Conservation (phyloP, 2,888 invertebrate genomes). For the Spilosoma lubricipeda region DNA sequence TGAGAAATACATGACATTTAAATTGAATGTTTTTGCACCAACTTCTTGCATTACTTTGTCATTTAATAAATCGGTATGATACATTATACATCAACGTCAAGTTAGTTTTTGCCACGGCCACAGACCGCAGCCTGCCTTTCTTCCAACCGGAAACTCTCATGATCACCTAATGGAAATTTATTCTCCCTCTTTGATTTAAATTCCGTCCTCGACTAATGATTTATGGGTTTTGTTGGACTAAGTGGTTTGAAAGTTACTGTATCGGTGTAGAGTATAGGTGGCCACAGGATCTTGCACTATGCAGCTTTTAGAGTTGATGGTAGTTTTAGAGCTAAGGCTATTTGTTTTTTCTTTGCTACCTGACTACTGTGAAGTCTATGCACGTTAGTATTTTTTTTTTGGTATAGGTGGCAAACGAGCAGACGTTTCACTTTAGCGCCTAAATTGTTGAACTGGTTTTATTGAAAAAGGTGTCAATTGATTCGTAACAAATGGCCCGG, state of each 20-base stretch:
- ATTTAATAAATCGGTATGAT: constrained; percentile 1
- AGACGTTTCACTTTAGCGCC: no score
- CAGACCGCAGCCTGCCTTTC: constrained; percentile 38
- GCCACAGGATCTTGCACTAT: background rate
- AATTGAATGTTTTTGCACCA: constrained; percentile 3
- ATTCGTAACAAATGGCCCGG: no score
- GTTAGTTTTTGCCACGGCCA: constrained; percentile 41
- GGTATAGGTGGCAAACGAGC: no score
- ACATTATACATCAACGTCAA: constrained; percentile 31
- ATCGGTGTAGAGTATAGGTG: background rate
- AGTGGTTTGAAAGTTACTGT: constrained; percentile 30
- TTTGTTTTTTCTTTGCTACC: no score
- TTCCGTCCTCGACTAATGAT: constrained; percentile 57
- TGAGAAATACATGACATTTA: no score
- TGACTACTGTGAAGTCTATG: no score
- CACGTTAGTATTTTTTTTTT: no score
- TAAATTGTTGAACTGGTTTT: no score
- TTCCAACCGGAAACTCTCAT: constrained; percentile 53
- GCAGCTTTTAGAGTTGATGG: background rate
- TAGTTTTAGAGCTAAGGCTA: background rate
- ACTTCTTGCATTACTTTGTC: background rate
- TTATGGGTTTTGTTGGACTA: constrained; percentile 50
- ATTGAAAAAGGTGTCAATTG: no score
- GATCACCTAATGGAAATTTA: constrained; percentile 66
- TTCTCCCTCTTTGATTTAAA: constrained; percentile 63